Evolutionary conservation across 2,113 vertebrate genomes (phyloP).

Genomic region (Bagarius yarrelli): DNA sequence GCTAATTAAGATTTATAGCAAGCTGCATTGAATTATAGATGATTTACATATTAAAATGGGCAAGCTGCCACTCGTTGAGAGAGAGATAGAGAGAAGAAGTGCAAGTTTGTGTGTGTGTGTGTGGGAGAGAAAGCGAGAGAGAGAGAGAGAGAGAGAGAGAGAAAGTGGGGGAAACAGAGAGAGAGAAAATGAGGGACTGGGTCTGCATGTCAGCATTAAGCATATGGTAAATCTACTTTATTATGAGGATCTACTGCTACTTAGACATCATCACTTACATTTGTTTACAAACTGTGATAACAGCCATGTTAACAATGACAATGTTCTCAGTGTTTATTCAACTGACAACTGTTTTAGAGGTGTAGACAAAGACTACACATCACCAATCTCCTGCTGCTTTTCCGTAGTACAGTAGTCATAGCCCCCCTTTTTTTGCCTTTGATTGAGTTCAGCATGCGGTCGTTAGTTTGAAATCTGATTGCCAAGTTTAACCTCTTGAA

Average conservation of each 20-base stretch:
- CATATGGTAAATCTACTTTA: conserved; percentile 11
- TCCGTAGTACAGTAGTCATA: conserved; percentile 53
- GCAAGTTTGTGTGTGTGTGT: neutral
- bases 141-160: neutral
- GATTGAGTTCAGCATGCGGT: conserved; percentile 64
- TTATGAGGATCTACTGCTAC: conserved; percentile 14
- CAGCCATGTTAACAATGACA: conserved; percentile 10
- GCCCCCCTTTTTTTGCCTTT: conserved; percentile 56
- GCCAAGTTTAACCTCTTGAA: conserved; percentile 64
- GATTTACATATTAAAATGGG: conserved; percentile 65
- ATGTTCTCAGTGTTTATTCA: neutral
- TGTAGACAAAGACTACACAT: neutral
- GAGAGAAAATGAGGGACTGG: neutral
- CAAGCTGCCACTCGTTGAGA: conserved; percentile 44
- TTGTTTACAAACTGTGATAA: conserved; percentile 24
- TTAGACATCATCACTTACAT: conserved; percentile 8
- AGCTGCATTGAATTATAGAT: conserved; percentile 62
- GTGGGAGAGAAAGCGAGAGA: neutral
- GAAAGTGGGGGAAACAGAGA: neutral
- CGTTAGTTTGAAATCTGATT: conserved; percentile 67
- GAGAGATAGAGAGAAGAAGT: neutral
- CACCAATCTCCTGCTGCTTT: too few relatives aligned
- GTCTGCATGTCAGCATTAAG: conserved; percentile 11
- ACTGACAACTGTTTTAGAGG: neutral
- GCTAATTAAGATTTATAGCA: conserved; percentile 72